Base-by-base conservation (phyloP, 30 jellyfish, hydroid and myxozoan species). In the Cassiopea andromeda region DNA sequence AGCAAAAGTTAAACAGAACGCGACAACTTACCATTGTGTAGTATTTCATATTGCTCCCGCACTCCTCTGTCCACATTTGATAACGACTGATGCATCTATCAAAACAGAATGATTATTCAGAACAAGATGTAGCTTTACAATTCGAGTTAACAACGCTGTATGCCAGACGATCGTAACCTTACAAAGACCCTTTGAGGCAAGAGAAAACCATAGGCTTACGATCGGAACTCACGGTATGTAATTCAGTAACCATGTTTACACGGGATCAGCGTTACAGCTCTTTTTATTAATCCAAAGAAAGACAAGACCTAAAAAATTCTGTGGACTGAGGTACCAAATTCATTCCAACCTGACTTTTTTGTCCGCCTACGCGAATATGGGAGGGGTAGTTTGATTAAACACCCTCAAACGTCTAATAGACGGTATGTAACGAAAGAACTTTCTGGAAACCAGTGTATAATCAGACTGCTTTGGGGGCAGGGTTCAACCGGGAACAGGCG, bases 61-160 rank as follows among this genome's bases (percentile, higher is more conserved):
- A 74, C 66, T 46, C 94, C 97, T 84, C 89, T 85, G 47, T 91
- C 97, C 2, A 84, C 97, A 43, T 91, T 47, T 18, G 97, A 75
- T 87, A 79, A 67, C 50, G 91, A 82, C 73, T 80, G 91, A 49
- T 89, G 96, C 94, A 87, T 87, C 94, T 87, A 73, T n/a, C 48
- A 49, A 17, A 77, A 70, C n/a, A 70, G 79, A 64, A 4, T 5
- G 15, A 64, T 64, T 27, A 14, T 2, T 9, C 73, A 5, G 43
- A 17, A 64, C 2, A 16, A 2, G 73, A 64, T 2, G 6, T 14
- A 27, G 73, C 43, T 9, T 54, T 54, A 13, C 73, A 27, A 64
- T 64, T 5, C 73, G 73, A 64, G 15, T 7, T 13, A 64, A 64
- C 43, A 9, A 14, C 73, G 43, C 73, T 9, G 73, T 64, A 9